phyloP scores from a whole-genome alignment of 2,113 vertebrate species.

The Balaeniceps rex region DNA sequence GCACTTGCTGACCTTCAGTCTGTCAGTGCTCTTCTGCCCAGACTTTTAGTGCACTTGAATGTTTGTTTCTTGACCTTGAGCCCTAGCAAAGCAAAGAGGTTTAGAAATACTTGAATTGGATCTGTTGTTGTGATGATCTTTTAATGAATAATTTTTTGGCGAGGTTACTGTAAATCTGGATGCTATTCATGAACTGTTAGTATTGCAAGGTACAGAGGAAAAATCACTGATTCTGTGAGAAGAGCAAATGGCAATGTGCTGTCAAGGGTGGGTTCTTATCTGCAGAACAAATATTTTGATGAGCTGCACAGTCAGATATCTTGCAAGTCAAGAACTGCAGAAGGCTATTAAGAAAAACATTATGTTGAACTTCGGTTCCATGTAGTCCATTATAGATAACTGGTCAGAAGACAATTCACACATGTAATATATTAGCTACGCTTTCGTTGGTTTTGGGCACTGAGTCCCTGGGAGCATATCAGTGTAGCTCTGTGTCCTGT shows the following conservation, averaged over 20 bases:
- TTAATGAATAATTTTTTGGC: conserved; percentile 49
- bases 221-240: background rate
- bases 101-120: conserved; percentile 39
- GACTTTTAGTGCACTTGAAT: background rate
- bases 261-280: background rate
- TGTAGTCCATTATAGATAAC: background rate
- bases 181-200: background rate
- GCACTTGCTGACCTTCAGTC: conserved; percentile 29
- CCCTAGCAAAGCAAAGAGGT: background rate
- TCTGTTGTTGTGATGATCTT: conserved; percentile 19
- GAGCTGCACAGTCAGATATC: background rate
- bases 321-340: background rate
- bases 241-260: background rate
- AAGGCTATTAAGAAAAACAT: background rate
- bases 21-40: background rate
- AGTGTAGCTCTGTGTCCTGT: background rate
- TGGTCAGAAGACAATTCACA: background rate
- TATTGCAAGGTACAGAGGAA: background rate
- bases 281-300: background rate
- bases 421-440: background rate
- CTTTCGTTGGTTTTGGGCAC: background rate
- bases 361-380: background rate
- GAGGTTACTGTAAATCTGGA: background rate
- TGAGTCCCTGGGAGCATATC: background rate
- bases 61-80: conserved; percentile 47